Base-by-base conservation (phyloP, 2,797 vertebrate species). In the Platalea minor region DNA sequence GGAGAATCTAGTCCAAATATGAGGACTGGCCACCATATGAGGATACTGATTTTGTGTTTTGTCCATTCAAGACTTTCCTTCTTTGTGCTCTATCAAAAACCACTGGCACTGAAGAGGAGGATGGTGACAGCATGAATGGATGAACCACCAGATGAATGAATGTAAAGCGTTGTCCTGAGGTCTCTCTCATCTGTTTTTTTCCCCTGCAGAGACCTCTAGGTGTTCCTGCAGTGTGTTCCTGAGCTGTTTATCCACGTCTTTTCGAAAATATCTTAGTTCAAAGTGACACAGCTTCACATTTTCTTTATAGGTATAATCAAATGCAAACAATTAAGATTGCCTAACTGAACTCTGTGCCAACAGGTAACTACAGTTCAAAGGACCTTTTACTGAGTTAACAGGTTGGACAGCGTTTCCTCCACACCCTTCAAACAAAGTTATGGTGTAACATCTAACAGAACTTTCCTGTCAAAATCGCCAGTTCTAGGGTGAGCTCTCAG, bases 281-380 rank as follows among this genome's bases (percentile, higher is more conserved):
- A 59, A 94, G 67, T 88, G 95, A 95, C 63, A 26, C 69, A 93
- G 82, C 87, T 86, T 57, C 88, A 54, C 68, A 63, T 93, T 96
- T 95, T 95, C 81, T 94, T 91, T 91, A 82, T 95, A 69, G 17
- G 64, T 92, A 81, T 94, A 97, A 96, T 89, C 95, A 95, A 96
- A 93, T n/a, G 81, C 77, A 97, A 97, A 97, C 92, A 97, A 91
- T 88, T 91, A 60, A 64, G 73, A 91, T 97, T 97, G 93, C 94
- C 57, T 75, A 96, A 96, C 93, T 82, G 73, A 94, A 80, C 70
- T 91, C 68, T 88, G 85, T 94, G 95, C 94, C 84, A 96, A 85
- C 45, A 89, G 91, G 94, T 97, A 88, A 95, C 93, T 95, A 9
- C 56, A 92, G 97, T 96, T 97, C 96, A 97, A 96, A 93, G 88